A percentile compares a stretch with the other conserved stretches of the same genome.
Conservation (phyloP, 2,797 vertebrate genomes). For the Atherinosoma microstoma region DNA sequence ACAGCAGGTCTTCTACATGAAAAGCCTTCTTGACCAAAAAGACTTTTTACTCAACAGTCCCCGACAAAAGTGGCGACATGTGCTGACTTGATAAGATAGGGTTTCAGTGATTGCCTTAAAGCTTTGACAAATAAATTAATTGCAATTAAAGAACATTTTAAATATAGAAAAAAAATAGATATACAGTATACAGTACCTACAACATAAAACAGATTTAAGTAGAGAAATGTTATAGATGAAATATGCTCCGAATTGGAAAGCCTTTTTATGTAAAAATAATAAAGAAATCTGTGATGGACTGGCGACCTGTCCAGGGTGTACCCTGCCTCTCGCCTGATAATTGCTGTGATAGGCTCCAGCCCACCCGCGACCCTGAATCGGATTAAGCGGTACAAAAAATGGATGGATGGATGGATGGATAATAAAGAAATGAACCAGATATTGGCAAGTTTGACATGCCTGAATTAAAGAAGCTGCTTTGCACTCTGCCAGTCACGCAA, state of each 20-base stretch:
- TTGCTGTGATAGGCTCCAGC: too few species aligned
- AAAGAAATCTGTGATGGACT: too few species aligned
- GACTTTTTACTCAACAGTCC: constrained; percentile 49
- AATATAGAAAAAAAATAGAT: not conserved
- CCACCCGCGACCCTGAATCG: too few species aligned
- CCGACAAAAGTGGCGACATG: constrained; percentile 25
- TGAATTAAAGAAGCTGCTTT: not conserved
- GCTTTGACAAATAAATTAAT: not conserved
- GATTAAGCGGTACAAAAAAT: too few species aligned
- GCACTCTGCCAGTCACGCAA: not conserved
- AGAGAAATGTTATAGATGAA: not conserved
- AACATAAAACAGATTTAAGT: not conserved
- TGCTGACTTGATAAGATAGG: constrained; percentile 22
- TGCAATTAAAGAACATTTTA: not conserved
- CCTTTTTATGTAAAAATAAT: not conserved
- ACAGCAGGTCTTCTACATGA: constrained; percentile 62
- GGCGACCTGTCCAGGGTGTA: too few species aligned
- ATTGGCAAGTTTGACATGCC: too few species aligned
- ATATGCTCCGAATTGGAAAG: not conserved
- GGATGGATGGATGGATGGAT: too few species aligned
- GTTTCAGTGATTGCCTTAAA: not conserved
- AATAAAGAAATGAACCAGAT: too few species aligned
- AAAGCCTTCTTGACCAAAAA: constrained; percentile 64
- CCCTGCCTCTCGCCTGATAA: too few species aligned
- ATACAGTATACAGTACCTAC: not conserved